These are phyloP conservation scores for Acleris emargana DNA, from an alignment of 2,888 invertebrate genomes.

Conservation along the genomic window DNA sequence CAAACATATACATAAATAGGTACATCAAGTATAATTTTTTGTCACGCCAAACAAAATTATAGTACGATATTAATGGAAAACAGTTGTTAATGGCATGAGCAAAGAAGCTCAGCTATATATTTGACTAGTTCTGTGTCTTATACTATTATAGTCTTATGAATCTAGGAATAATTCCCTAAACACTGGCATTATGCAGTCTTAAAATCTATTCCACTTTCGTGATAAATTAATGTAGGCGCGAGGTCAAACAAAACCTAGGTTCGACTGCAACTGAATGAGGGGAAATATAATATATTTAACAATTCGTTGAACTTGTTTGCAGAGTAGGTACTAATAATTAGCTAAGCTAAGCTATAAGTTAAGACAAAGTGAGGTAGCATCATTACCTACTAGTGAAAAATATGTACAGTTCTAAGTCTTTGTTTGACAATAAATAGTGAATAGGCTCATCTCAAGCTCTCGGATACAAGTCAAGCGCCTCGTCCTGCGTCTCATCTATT, in stretches of 20 bases:
- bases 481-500: constrained; percentile 43
- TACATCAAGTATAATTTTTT: constrained; percentile 33
- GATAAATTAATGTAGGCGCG: constrained; percentile 20
- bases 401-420: constrained; percentile 75
- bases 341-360: constrained; percentile 78
- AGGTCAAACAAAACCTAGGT: constrained; percentile 25
- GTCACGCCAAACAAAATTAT: constrained; percentile 35
- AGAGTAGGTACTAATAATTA: constrained; percentile 43
- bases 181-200: constrained; percentile 79
- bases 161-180: constrained; percentile 65
- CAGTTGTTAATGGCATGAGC: constrained; percentile 54
- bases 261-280: constrained; percentile 26
- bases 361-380: constrained; percentile 81
- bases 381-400: constrained; percentile 80
- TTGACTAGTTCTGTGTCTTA: constrained; percentile 80
- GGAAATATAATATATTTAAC: constrained; percentile 30
- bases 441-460: constrained; percentile 48
- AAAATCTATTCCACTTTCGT: constrained; percentile 54
- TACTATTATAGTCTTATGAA: constrained; percentile 56
- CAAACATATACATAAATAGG: constrained; percentile 6
- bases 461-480: constrained; percentile 30
- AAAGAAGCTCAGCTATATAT: constrained; percentile 69
- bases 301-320: constrained; percentile 32
- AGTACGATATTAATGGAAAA: constrained; percentile 14
- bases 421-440: constrained; percentile 60